Base-by-base conservation (phyloP, 1,140 invertebrate species). In the Bombus cullumanus region DNA sequence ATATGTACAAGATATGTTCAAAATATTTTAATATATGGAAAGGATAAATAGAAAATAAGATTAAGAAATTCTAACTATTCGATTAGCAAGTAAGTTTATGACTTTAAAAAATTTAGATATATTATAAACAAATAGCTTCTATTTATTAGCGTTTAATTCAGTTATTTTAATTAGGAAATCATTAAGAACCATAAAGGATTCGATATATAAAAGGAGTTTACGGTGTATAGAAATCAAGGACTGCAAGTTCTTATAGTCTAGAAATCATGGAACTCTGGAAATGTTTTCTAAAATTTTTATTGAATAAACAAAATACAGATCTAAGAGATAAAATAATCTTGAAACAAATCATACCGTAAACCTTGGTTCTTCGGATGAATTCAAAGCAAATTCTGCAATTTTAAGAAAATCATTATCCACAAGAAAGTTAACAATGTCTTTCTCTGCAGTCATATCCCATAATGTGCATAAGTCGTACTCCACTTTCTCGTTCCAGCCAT, bases 401-500 rank as follows among this genome's bases (percentile, higher is more conserved):
- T 96, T 95, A 18, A 97, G 94, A 86, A 96, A 96, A 77, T 97
- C 95, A 86, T 97, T 95, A 88, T 97, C 95, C 76, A 97, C 92
- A 8, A 98, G 94, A 91, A 97, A 96, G n/a, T 96, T 86, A 4
- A 97, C 96, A 6, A 98, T 96, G 91, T 97, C 97, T 90, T 96
- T 95, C 85, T 98, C 96, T 0, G 96, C 93, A 18, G 97, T 97
- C 97, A 98, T 97, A 88, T 98, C 97, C 97, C 97, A 98, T 2
- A 98, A 91, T 37, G 96, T 96, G 90, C 97, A 97, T 10, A 98
- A 94, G 85, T 97, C 96, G 28, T 96, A 95, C 95, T 98, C 97
- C 37, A 97, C 92, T 10, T 96, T 92, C 74, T 96, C 93, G 64
- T 95, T 94, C 92, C 95, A 95, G 68, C 95, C 89, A 88, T 96